phyloP scores from a whole-genome alignment of 2,797 vertebrate genomes.

The Tangara arthus region DNA sequence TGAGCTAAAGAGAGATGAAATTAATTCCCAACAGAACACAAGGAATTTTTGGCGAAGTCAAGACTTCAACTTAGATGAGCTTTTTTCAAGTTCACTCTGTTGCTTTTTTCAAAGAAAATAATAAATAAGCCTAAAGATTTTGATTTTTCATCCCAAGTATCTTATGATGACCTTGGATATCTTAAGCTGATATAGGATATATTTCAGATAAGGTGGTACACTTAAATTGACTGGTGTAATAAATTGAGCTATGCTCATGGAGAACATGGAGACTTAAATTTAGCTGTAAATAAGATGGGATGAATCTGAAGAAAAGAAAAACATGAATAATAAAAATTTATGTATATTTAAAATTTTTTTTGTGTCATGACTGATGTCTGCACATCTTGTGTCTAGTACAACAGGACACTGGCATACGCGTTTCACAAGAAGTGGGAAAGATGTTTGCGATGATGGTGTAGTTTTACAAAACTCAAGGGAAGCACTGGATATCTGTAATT shows the following conservation, averaged over 20 bases:
- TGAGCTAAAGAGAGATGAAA: neutral
- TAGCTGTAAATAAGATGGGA: neutral
- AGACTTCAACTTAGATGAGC: neutral
- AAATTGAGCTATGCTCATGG: neutral
- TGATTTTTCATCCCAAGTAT: neutral
- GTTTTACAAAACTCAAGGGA: neutral
- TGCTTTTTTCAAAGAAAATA: neutral
- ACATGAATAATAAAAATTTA: neutral
- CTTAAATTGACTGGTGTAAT: neutral
- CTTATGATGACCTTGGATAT: neutral
- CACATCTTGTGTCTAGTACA: neutral
- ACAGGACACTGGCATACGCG: accelerated
- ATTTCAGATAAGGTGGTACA: neutral
- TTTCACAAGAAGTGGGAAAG: neutral
- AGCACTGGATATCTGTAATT: neutral
- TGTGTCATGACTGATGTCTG: neutral
- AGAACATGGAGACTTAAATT: neutral
- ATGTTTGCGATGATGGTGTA: neutral
- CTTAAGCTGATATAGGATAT: neutral
- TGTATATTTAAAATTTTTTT: accelerated
- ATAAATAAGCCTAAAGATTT: neutral
- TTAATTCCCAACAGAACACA: neutral
- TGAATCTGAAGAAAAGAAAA: neutral
- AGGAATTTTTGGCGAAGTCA: neutral
- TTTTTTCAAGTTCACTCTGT: neutral